phyloP scores from a whole-genome alignment of 2,888 invertebrate species.

The Cyclophora punctaria region DNA sequence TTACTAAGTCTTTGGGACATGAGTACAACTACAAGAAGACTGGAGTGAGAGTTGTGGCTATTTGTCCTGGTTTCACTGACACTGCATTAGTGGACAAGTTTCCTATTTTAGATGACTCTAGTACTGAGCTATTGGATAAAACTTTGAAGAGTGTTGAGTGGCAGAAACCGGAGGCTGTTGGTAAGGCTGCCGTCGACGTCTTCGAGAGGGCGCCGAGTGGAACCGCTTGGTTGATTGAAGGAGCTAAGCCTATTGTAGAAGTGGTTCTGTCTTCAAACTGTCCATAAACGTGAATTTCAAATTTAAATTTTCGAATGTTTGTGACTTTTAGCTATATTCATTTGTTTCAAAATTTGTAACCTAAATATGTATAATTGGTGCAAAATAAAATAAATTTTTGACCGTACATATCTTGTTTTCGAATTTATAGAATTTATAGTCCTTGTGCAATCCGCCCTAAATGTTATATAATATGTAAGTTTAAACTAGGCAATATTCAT shows the following conservation, averaged over 20 bases:
- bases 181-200: conserved; percentile 37
- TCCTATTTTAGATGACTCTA: conserved; percentile 23
- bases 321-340: too few species aligned
- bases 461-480: too few species aligned
- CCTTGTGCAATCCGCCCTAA: too few species aligned
- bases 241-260: conserved; percentile 40
- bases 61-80: conserved; percentile 69
- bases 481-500: too few species aligned
- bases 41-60: conserved; percentile 63
- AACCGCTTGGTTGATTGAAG: conserved; percentile 70
- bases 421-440: too few species aligned
- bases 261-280: conserved; percentile 1
- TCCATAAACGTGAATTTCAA: too few species aligned
- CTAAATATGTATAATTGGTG: too few species aligned
- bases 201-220: conserved; percentile 60
- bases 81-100: conserved; percentile 30
- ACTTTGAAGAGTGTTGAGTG: conserved; percentile 25
- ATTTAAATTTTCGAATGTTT: too few species aligned
- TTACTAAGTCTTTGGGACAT: conserved; percentile 62
- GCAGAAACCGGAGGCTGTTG: conserved; percentile 41
- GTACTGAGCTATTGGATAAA: conserved; percentile 12
- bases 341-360: too few species aligned
- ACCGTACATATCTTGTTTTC: too few species aligned
- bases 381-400: too few species aligned
- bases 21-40: conserved; percentile 53